phyloP scores from a whole-genome alignment of 2,888 invertebrate genomes.

The Tetropium fuscum region DNA sequence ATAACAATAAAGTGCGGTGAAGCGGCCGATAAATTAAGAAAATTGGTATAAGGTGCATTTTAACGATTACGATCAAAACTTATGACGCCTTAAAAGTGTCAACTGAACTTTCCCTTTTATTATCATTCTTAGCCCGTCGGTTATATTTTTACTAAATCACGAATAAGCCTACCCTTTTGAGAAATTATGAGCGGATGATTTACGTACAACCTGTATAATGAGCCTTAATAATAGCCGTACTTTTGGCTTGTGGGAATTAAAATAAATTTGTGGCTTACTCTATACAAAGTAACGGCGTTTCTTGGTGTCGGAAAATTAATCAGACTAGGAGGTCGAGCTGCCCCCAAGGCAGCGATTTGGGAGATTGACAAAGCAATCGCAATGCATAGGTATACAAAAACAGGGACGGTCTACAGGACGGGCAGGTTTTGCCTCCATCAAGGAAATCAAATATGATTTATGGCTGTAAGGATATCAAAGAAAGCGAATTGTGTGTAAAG shows the following conservation, averaged over 20 bases:
- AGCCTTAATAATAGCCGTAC: constrained; percentile 8
- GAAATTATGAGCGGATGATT: background rate
- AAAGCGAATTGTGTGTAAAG: background rate
- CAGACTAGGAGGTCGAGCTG: constrained; percentile 36
- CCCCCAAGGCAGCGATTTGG: constrained; percentile 37
- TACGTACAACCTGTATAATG: background rate
- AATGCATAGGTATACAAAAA: constrained; percentile 25
- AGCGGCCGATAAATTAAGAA: background rate
- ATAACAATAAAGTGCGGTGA: background rate
- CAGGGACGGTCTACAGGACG: constrained; percentile 5
- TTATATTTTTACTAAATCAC: constrained; percentile 14
- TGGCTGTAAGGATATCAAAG: background rate
- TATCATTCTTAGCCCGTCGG: background rate
- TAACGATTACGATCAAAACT: constrained; percentile 1
- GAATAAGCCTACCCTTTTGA: background rate
- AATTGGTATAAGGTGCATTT: constrained; percentile 1
- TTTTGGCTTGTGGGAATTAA: constrained; percentile 25
- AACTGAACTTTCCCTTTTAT: constrained; percentile 9
- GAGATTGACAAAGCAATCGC: constrained; percentile 30
- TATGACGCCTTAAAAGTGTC: constrained; percentile 16
- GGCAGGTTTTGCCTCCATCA: constrained; percentile 10
- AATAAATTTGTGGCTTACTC: constrained; percentile 33
- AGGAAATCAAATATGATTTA: constrained; percentile 25
- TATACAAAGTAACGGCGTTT: constrained; percentile 40
- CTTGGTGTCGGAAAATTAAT: constrained; percentile 44